Evolutionary conservation across 2,888 invertebrate species (phyloP), one percentile per base, ranked within the genome.

Genomic region (Epinotia demarniana): DNA sequence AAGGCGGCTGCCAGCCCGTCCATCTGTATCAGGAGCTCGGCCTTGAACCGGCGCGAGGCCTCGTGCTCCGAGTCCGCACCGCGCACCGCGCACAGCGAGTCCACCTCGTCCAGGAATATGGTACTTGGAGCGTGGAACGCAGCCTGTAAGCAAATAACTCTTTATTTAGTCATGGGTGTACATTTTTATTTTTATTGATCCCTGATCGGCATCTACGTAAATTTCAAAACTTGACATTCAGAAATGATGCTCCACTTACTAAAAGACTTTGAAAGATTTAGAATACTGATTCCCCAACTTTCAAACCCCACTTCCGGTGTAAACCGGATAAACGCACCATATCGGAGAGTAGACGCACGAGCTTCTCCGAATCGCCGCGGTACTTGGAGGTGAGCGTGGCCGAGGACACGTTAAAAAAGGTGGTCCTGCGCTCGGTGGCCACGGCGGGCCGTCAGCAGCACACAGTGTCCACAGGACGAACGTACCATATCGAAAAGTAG

Each of bases 61-160:
- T 98, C 98, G 89, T 98, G 98, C 84, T 98, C 98, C 0, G 97
- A 96, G 82, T 97, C 97, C 0, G 96, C 96, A 12, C 98, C 98
- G 74, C 98, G 94, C 77, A 96, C 95, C 6, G 97, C 97, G 83
- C 98, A 98, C 71, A 98, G 89, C 0, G 98, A 97, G 90, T 98
- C 98, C 79, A 98, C 98, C 88, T 98, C 98, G 87, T 98, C 98
- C 73, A 98, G 96, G 86, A 98, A 98, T 82, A 98, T 98, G 16
- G 98, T 98, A 84, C 97, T 97, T 0, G 98, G 98, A 1, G 98
- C 97, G 93, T 98, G 96, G 90, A 97, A 97, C 6, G 97, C 94
- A 0, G 98, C 98, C 96, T 96, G 88, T 0, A 82, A 86, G 58
- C 2, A 55, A 49, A 58, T 16, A 46, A 27, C 12, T 16, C 11